Conservation (phyloP, 1,140 invertebrate species). For the Glossosoma conforme region DNA sequence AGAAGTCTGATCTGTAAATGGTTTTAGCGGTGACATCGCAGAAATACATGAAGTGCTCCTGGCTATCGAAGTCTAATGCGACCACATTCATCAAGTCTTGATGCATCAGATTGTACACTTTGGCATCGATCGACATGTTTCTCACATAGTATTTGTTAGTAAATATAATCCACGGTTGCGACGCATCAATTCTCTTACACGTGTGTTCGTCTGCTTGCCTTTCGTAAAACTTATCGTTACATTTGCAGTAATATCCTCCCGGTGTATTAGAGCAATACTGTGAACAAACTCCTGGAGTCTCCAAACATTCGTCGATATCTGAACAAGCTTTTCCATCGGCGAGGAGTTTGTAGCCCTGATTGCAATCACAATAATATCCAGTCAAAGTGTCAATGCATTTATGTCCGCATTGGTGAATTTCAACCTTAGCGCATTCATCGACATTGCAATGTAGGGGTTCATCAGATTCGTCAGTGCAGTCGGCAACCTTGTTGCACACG, state of each 20-base stretch:
- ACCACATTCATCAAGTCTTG: constrained; percentile 96
- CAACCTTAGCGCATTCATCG: constrained; percentile 88
- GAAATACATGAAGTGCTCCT: constrained; percentile 83
- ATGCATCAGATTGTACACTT: constrained; percentile 80
- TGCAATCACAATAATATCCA: constrained; percentile 91
- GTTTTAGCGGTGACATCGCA: constrained; percentile 93
- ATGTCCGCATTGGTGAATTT: constrained; percentile 92
- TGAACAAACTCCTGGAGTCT: constrained; percentile 86
- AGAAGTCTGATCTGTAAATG: constrained; percentile 70
- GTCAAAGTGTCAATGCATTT: constrained; percentile 91
- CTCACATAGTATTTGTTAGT: constrained; percentile 98
- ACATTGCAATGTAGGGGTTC: constrained; percentile 92
- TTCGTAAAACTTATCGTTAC: constrained; percentile 89
- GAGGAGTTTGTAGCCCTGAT: constrained; percentile 84
- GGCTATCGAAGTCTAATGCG: constrained; percentile 88
- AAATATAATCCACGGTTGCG: constrained; percentile 89
- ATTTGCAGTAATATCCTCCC: constrained; percentile 94
- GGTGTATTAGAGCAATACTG: constrained; percentile 94
- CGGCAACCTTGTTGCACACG: constrained; percentile 91
- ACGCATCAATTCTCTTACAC: constrained; percentile 82
- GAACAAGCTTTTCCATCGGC: constrained; percentile 81
- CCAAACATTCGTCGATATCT: constrained; percentile 92
- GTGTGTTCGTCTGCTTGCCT: constrained; percentile 78
- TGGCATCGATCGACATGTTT: constrained; percentile 89
- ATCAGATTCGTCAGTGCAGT: constrained; percentile 90